Evolutionary conservation across 2,113 vertebrate species (phyloP).

Genomic region (Chaenogobius annularis): DNA sequence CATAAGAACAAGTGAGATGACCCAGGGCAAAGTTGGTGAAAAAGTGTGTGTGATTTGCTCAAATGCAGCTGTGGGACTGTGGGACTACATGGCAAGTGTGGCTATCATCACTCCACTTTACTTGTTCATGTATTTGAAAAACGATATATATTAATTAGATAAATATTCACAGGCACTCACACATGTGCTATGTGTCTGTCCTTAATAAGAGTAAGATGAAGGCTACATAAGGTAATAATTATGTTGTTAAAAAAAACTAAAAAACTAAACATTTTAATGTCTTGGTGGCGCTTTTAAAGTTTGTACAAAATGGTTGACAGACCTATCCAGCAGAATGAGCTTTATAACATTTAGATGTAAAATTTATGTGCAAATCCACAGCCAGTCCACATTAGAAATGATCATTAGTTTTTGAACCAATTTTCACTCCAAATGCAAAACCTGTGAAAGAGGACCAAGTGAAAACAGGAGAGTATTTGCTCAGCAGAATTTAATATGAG

Average conservation of each 20-base stretch:
- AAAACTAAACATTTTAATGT: too few relatives aligned
- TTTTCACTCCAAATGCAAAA: constrained; percentile 51
- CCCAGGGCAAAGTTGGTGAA: constrained; percentile 24
- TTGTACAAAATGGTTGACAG: constrained; percentile 16
- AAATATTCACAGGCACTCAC: too few relatives aligned
- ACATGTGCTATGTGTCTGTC: too few relatives aligned
- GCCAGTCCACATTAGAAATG: background rate
- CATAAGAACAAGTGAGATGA: constrained; percentile 36
- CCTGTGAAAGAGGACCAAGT: constrained; percentile 34
- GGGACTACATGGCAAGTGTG: too few relatives aligned
- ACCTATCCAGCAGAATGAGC: background rate
- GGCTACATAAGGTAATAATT: too few relatives aligned
- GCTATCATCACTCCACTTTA: too few relatives aligned
- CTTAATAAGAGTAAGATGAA: too few relatives aligned
- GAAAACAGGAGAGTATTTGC: constrained; percentile 73
- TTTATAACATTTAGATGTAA: background rate
- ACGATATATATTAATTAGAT: too few relatives aligned
- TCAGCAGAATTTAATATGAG: constrained; percentile 81
- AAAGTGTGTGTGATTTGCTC: background rate
- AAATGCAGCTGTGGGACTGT: constrained; percentile 33
- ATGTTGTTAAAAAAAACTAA: too few relatives aligned
- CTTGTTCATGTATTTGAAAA: too few relatives aligned
- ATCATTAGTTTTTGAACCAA: background rate
- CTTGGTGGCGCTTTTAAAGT: background rate
- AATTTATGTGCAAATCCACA: background rate